Evolutionary conservation across 2,113 vertebrate genomes (phyloP), one percentile per base, ranked within the genome.

Genomic region (Phocoena sinus): DNA sequence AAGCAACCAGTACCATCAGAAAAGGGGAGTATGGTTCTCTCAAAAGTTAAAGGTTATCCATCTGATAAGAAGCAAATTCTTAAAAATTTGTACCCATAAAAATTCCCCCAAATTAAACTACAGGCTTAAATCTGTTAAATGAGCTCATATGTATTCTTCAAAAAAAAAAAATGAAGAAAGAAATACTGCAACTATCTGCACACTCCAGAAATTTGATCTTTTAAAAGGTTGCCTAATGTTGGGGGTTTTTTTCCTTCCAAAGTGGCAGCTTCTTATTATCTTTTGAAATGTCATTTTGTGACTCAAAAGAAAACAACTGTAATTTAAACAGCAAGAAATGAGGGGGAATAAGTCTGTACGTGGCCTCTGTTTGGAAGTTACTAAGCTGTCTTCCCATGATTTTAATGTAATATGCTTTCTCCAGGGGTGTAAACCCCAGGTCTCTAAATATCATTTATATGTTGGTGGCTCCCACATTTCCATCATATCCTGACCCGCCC

Each of bases 231-330:
- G 58, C 50, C 95, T 94, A 84, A 94, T 88, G 86, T 65, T 62
- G 50, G 21, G 1, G 11, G 62, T 73, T 89, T 89, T 94, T 95
- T 58, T 5, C 60, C 67, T 96, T 62, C 80, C 38, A 50, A 96
- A 96, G 68, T 96, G 93, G 84, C 95, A 97, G 92, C 87, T 95
- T 80, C 77, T 92, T 95, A 71, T 95, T 92, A 95, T 94, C 89
- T 94, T 94, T 89, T 92, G 95, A 97, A 98, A 98, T 97, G 94
- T 97, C 96, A 97, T 84, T 97, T 95, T 93, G 44, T 90, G 91
- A 94, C 93, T 97, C 95, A 95, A 95, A 90, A 96, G 95, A 97
- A 97, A 97, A 95, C 67, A 97, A 92, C 79, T 86, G 26, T 93
- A 95, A 96, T 97, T 97, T 95, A 96, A 96, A 92, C 92, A 97